These are phyloP conservation scores for Mylabris sibirica DNA, from an alignment of 2,888 invertebrate genomes.

Conservation along the genomic window DNA sequence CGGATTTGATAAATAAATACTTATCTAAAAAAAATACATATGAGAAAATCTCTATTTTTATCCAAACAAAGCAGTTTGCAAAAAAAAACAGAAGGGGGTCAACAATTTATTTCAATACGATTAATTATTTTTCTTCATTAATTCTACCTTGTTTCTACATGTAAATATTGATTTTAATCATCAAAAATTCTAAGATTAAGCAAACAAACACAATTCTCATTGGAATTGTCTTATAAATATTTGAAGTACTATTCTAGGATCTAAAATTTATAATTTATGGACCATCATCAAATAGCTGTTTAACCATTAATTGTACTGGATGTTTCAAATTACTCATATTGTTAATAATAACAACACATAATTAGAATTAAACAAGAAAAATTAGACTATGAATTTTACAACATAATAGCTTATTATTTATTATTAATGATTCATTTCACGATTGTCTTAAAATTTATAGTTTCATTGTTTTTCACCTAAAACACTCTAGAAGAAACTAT, in stretches of 20 bases:
- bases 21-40: conserved; percentile 58
- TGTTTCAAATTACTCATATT: background rate
- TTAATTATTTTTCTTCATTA: background rate
- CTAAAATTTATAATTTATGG: background rate
- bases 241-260: background rate
- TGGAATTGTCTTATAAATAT: background rate
- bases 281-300: background rate
- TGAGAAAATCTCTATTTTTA: background rate
- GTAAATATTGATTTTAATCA: background rate
- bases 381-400: no score
- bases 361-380: no score
- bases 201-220: background rate
- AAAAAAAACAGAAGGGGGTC: background rate
- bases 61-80: background rate
- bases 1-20: conserved; percentile 90
- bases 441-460: no score
- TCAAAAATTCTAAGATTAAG: background rate
- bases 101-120: background rate
- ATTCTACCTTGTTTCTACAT: background rate
- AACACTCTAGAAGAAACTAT: no score
- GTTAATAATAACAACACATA: no score
- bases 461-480: no score
- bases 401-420: no score
- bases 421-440: no score
- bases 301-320: background rate